Percentiles rank a stretch among this genome's conserved stretches.
Evolutionary conservation across 1,140 invertebrate genomes (phyloP).

Genomic region (Leptonema lineaticorne): DNA sequence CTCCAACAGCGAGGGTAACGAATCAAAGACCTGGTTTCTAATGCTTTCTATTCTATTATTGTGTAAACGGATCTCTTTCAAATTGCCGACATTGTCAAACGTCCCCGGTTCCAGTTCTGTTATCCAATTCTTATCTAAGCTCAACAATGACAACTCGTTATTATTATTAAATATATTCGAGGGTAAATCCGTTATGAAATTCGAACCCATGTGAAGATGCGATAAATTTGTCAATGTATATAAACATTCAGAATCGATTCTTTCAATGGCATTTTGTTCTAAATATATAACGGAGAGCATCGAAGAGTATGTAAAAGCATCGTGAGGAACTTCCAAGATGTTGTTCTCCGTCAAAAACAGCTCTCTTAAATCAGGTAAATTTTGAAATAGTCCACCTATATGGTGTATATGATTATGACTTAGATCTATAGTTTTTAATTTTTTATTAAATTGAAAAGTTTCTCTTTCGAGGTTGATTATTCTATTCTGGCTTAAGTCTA

Average conservation of each 20-base stretch:
- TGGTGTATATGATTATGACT: constrained; percentile 88
- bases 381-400: constrained; percentile 77
- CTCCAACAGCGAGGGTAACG: constrained; percentile 76
- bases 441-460: constrained; percentile 73
- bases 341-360: constrained; percentile 90
- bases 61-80: constrained; percentile 82
- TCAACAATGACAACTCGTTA: constrained; percentile 76
- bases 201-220: constrained; percentile 83
- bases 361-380: constrained; percentile 72
- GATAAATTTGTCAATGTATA: constrained; percentile 70
- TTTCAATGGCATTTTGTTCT: constrained; percentile 81
- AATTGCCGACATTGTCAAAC: constrained; percentile 70
- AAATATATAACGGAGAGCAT: constrained; percentile 81
- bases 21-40: constrained; percentile 76
- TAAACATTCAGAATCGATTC: constrained; percentile 73
- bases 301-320: constrained; percentile 76
- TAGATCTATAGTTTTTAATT: constrained; percentile 78
- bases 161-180: constrained; percentile 72
- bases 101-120: constrained; percentile 74
- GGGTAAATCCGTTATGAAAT: constrained; percentile 78
- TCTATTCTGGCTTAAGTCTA: constrained; percentile 87
- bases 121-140: constrained; percentile 89
- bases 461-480: constrained; percentile 71
- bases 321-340: constrained; percentile 77
- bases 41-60: constrained; percentile 79